These are phyloP conservation scores for Myiozetetes cayanensis DNA, from an alignment of 2,113 vertebrate genomes.

Conservation along the genomic window DNA sequence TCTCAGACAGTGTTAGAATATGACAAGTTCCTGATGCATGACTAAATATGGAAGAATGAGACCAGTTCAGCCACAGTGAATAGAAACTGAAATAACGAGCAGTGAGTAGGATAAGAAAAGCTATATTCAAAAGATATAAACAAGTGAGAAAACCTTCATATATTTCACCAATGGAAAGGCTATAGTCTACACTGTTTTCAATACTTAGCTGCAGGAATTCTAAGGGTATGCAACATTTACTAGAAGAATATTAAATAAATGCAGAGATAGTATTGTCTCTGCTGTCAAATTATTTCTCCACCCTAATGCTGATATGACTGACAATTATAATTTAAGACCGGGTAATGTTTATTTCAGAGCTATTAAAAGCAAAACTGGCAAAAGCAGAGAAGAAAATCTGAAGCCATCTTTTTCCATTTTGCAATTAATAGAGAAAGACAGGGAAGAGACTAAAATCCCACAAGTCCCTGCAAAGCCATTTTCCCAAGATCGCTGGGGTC, in stretches of 20 bases:
- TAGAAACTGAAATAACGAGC: neutral
- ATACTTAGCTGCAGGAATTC: neutral
- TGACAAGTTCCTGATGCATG: neutral
- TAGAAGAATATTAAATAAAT: constrained; percentile 2
- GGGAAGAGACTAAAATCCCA: neutral
- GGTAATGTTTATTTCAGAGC: neutral
- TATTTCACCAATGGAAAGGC: neutral
- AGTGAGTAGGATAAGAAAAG: neutral
- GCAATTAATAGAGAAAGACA: neutral
- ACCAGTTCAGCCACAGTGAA: neutral
- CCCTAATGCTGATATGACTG: neutral
- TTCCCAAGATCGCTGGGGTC: neutral
- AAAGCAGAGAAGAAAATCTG: neutral
- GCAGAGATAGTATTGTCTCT: neutral
- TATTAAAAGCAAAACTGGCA: constrained; percentile 19
- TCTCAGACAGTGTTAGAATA: neutral
- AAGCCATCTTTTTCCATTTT: neutral
- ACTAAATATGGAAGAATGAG: neutral
- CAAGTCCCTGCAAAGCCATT: neutral
- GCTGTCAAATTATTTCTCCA: neutral
- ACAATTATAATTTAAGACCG: neutral
- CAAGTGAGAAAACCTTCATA: neutral
- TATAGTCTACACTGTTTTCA: neutral
- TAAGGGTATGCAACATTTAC: neutral
- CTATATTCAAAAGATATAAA: neutral